Conservation (phyloP, 2,797 vertebrate species). For the Thaleichthys pacificus region DNA sequence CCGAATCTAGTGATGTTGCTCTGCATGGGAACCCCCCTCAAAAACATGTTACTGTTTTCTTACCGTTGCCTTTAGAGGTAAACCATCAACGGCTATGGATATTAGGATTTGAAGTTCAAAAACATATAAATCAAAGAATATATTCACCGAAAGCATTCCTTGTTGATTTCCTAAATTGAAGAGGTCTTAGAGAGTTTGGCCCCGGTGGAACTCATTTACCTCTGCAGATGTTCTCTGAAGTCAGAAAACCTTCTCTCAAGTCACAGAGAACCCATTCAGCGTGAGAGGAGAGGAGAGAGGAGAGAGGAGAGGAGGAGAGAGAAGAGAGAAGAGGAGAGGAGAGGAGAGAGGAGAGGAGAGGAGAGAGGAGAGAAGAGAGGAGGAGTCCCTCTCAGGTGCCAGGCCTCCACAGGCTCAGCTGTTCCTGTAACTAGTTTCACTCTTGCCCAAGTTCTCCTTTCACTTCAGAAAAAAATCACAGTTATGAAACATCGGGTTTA, state of each 20-base stretch:
- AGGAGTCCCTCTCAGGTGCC: constrained; percentile 39
- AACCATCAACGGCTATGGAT: too few species aligned
- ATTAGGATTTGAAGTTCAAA: too few species aligned
- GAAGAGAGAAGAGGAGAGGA: neutral
- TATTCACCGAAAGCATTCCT: neutral
- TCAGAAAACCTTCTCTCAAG: constrained; percentile 33
- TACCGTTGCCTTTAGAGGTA: too few species aligned
- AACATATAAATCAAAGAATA: neutral
- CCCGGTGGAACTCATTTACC: neutral
- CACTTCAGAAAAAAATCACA: constrained; percentile 77
- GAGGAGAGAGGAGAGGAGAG: neutral
- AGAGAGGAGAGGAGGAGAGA: neutral
- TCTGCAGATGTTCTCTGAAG: constrained; percentile 11
- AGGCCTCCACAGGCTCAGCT: constrained; percentile 34
- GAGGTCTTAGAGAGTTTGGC: neutral
- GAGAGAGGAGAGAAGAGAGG: neutral
- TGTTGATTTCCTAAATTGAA: neutral
- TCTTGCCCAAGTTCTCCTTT: constrained; percentile 81
- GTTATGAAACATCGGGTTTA: constrained; percentile 72
- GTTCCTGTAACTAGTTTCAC: constrained; percentile 76
- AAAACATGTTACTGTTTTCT: too few species aligned
- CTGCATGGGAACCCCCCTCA: too few species aligned
- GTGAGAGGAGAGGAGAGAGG: neutral
- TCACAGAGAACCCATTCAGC: constrained; percentile 28
- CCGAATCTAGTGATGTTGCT: too few species aligned